Evolutionary conservation across 2,113 vertebrate genomes (phyloP), one percentile per base, ranked within the genome.

Genomic region (Aspiorhynchus laticeps): DNA sequence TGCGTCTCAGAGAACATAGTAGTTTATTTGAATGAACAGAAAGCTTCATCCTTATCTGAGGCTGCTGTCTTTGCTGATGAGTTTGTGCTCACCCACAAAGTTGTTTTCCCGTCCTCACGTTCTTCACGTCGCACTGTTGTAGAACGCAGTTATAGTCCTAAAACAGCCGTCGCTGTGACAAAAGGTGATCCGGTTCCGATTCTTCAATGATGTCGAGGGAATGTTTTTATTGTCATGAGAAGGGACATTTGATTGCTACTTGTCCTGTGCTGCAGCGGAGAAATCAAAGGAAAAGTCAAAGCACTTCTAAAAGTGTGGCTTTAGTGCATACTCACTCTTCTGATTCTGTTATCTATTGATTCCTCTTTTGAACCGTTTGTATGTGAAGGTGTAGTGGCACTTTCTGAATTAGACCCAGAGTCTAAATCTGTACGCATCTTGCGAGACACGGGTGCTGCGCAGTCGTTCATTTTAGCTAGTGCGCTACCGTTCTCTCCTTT

Each of bases 21-120:
- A 36, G 67, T 71, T 71, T 71, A 71, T 71, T 71, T 71, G 67
- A 69, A 69, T 69, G 65, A 71, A 19, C 31, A n/a, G n/a, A 71
- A 71, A 36, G 67, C 15, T 71, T 71, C 4, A 5, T 71, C 67
- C 3, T 6, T 38, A 38, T 38, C 36, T 38, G 36, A 33, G 11
- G 65, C 31, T 2, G 65, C 31, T 1, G 6, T 69, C 31, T 36
- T 36, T 8, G 67, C 67, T 71, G 67, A 71, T 71, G 67, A 71
- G 67, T 71, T 53, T 53, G 51, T 53, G 51, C 51, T 53, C 14
- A 53, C 15, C 4, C 48, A 51, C 43, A 46, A 46, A 31, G 63
- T 31, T 67, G 9, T 3, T 28, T 67, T 67, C 3, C 5, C 26
- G 26, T 67, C 63, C 14, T 26, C 63, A 28, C 12, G 63, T 63